phyloP scores from a whole-genome alignment of 2,113 vertebrate species.

The Chloroceryle aenea region DNA sequence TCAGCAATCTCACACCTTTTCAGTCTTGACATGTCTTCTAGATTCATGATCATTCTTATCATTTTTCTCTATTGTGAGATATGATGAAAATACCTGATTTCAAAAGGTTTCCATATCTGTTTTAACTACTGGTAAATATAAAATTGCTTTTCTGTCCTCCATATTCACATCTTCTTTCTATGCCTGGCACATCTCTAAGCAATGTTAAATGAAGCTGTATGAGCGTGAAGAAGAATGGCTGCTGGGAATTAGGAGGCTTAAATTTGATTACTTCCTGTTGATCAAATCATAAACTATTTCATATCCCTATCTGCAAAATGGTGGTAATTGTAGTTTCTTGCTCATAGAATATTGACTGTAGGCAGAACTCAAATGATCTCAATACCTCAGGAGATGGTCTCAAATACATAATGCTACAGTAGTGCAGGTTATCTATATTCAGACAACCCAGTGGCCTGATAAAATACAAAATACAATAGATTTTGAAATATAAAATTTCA shows the following conservation, averaged over 20 bases:
- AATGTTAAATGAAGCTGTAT: neutral
- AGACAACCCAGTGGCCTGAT: neutral
- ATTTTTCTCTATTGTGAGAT: neutral
- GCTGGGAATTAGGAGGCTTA: neutral
- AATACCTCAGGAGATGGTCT: neutral
- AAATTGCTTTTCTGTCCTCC: neutral
- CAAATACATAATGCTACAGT: neutral
- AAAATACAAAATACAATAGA: slow-evolving; percentile 6
- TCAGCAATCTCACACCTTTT: slow-evolving; percentile 23
- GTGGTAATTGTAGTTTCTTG: neutral
- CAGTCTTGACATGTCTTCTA: neutral
- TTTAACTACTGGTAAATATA: neutral
- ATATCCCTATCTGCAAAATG: neutral
- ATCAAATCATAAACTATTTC: neutral
- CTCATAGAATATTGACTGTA: neutral
- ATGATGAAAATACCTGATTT: neutral
- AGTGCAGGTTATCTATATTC: neutral
- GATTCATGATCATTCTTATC: neutral
- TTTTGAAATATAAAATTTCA: neutral
- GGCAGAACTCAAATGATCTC: neutral
- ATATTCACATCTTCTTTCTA: neutral
- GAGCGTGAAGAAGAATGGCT: neutral
- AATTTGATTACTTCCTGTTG: neutral
- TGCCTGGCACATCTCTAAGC: neutral
- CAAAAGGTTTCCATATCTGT: neutral